Evolutionary conservation across 2,888 invertebrate species (phyloP).

Genomic region (Mamestra brassicae): DNA sequence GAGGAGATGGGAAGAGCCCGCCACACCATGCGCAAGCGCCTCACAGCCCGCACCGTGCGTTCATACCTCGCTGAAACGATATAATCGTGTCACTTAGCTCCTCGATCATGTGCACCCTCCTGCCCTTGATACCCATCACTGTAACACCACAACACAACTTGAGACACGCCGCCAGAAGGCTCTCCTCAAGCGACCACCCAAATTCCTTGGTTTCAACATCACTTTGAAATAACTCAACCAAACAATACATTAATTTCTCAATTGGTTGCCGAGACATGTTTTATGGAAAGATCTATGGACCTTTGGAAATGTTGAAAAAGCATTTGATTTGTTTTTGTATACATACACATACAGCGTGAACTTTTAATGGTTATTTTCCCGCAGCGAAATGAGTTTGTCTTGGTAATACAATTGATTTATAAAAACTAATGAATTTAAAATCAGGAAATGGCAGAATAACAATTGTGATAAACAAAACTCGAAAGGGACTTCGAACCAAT

Average conservation of each 20-base stretch:
- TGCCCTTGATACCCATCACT: slow-evolving; percentile 99
- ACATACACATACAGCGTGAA: neutral
- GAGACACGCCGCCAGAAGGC: slow-evolving; percentile 69
- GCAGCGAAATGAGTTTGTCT: no score
- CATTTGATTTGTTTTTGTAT: slow-evolving; percentile 14
- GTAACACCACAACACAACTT: slow-evolving; percentile 90
- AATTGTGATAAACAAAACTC: no score
- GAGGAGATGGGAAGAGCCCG: slow-evolving; percentile 75
- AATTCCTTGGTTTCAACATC: slow-evolving; percentile 41
- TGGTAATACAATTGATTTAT: no score
- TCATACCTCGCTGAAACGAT: slow-evolving; percentile 99
- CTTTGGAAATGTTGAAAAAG: slow-evolving; percentile 44
- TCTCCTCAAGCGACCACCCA: slow-evolving; percentile 48
- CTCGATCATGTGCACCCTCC: slow-evolving; percentile 99
- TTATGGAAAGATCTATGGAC: slow-evolving; percentile 44
- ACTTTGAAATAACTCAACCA: slow-evolving; percentile 27
- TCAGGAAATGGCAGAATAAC: no score
- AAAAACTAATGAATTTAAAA: no score
- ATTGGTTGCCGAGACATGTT: slow-evolving; percentile 33
- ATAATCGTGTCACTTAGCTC: slow-evolving; percentile 99
- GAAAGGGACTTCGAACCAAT: no score
- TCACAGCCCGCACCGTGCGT: slow-evolving; percentile 80
- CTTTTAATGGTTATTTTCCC: no score
- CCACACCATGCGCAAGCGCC: slow-evolving; percentile 86
- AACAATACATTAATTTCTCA: slow-evolving; percentile 17